These are phyloP conservation scores for Hippocampus mohnikei DNA, from an alignment of 2,113 vertebrate genomes.

Conservation along the genomic window DNA sequence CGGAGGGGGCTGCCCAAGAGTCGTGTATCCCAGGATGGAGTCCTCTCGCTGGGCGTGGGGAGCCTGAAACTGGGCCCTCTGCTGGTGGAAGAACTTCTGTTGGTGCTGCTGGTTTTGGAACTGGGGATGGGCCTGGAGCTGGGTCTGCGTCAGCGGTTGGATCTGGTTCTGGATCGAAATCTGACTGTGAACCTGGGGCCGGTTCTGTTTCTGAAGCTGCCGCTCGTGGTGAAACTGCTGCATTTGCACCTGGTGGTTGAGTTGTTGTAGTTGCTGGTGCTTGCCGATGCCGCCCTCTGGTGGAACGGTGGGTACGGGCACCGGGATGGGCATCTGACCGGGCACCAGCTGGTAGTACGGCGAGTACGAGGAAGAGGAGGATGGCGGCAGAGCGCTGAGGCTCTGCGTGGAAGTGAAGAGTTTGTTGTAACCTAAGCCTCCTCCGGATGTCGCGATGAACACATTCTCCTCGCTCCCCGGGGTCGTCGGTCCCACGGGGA, in stretches of 20 bases:
- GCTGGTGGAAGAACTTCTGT: constrained; percentile 59
- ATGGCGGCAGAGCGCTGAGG: constrained; percentile 64
- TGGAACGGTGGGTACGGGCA: constrained; percentile 41
- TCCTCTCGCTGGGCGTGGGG: constrained; percentile 39
- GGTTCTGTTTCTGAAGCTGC: constrained; percentile 1
- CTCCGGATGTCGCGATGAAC: constrained; percentile 23
- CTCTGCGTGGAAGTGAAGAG: constrained; percentile 75
- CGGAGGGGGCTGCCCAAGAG: constrained; percentile 24
- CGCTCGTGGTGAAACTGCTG: constrained; percentile 20
- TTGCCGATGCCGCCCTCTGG: constrained; percentile 30
- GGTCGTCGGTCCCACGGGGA: constrained; percentile 50
- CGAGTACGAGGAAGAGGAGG: constrained; percentile 24
- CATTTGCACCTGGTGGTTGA: constrained; percentile 13
- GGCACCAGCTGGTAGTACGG: constrained; percentile 76
- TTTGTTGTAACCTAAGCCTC: constrained; percentile 59
- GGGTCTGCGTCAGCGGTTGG: background rate
- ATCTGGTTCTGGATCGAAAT: constrained; percentile 9
- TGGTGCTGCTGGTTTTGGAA: constrained; percentile 32
- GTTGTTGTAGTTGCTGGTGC: constrained; percentile 44
- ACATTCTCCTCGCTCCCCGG: constrained; percentile 50
- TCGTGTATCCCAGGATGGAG: constrained; percentile 29
- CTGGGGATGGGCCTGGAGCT: background rate
- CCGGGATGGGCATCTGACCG: constrained; percentile 68
- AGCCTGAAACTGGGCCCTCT: constrained; percentile 70
- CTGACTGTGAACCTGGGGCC: constrained; percentile 3